Base-by-base conservation (phyloP, 1,140 invertebrate species). In the Dinoponera quadriceps region DNA sequence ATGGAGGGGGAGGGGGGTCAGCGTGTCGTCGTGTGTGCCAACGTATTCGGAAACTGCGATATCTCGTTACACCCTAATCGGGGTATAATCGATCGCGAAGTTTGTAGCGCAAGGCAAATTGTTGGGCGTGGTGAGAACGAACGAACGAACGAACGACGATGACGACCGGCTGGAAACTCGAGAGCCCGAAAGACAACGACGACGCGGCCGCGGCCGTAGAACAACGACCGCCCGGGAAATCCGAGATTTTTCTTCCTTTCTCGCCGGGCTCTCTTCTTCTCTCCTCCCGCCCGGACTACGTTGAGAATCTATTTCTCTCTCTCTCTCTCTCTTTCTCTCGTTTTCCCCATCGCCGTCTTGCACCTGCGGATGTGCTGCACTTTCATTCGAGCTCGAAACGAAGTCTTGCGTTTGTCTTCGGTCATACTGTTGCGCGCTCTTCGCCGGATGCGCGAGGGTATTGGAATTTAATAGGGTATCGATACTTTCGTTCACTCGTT, bases 1-100 rank as follows among this genome's bases (percentile, higher is more conserved):
- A 87, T 86, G 66, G 77, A 20, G 27, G 49, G 66, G 62, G 25
- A 33, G 11, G 59, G 33, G 71, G 33, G 59, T 82, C 33, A 72
- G 25, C 68, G 22, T 44, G 38, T 82, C 29, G n/a, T 69, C 80
- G 80, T 74, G 44, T 55, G 78, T 66, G 27, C 63, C 71, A 82
- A 20, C 59, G 63, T 18, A 71, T 80, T 74, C 55, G 69, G 63
- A 82, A 60, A 82, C 81, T 29, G 57, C 77, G 90, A 82, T 91
- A 91, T 91, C 90, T 90, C 88, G 91, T 91, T 91, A 91, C 91
- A 91, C 86, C 86, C 74, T 91, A 91, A 91, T 91, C 91, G 91
- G 69, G 77, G 86, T 88, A 90, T 90, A 91, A 91, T 89, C 83
- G 81, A 84, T 83, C 77, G 91, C 80, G 27, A 73, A 90, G 86